Evolutionary conservation across 2,888 invertebrate genomes (phyloP).

Genomic region (Epinotia nisella): DNA sequence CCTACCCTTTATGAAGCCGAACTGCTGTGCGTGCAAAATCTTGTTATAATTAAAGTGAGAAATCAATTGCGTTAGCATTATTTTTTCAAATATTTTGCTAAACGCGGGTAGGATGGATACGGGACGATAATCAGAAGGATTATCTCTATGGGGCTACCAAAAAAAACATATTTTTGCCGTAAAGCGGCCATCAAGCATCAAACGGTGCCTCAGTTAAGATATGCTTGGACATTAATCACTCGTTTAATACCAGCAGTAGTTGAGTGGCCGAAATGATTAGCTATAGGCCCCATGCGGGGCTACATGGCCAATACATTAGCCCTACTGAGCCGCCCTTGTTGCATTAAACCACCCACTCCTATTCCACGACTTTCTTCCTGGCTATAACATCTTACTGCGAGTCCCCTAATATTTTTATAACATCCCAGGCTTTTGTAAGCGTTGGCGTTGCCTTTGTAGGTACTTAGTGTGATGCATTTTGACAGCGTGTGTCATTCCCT

Average conservation of each 20-base stretch:
- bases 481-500: background rate
- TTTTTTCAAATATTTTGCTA: no score
- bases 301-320: slow-evolving; percentile 73
- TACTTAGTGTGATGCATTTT: background rate
- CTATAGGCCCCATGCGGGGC: slow-evolving; percentile 70
- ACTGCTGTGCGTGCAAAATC: no score
- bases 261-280: slow-evolving; percentile 76
- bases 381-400: slow-evolving; percentile 38
- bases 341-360: slow-evolving; percentile 57
- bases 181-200: background rate
- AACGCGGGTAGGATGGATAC: no score
- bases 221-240: slow-evolving; percentile 57
- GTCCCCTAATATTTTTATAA: slow-evolving; percentile 36
- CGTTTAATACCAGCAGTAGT: slow-evolving; percentile 65
- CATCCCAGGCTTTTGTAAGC: background rate
- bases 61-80: no score
- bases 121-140: no score
- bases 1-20: no score
- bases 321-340: slow-evolving; percentile 66
- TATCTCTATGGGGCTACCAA: no score
- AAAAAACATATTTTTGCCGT: slow-evolving; percentile 1
- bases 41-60: no score
- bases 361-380: slow-evolving; percentile 49
- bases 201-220: slow-evolving; percentile 25
- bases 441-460: background rate